Percentiles rank a stretch among this genome's conserved stretches.
phyloP scores from a whole-genome alignment of 2,888 invertebrate genomes.

The Sinelater perroti region DNA sequence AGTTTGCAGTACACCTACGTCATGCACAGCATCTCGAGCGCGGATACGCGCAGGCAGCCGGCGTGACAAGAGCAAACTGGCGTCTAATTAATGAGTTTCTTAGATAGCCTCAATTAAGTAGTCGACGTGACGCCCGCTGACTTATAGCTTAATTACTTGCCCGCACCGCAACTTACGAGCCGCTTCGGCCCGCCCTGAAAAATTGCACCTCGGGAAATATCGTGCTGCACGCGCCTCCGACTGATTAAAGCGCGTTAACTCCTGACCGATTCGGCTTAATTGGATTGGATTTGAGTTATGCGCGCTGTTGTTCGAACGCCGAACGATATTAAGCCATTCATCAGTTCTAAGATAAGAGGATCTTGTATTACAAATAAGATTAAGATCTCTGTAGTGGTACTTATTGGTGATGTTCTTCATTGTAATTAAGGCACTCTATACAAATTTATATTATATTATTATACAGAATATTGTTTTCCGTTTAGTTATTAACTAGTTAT shows the following conservation, averaged over 20 bases:
- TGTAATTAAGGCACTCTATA: too few relatives aligned
- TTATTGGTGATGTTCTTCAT: too few relatives aligned
- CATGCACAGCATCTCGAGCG: slow-evolving; percentile 11
- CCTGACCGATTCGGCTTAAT: not conserved
- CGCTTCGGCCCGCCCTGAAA: slow-evolving; percentile 35
- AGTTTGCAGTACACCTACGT: slow-evolving; percentile 12
- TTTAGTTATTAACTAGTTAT: too few relatives aligned
- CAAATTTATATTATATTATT: too few relatives aligned
- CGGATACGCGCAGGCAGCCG: slow-evolving; percentile 15
- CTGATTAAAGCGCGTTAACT: slow-evolving; percentile 18
- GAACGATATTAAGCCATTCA: too few relatives aligned
- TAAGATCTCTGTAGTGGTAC: too few relatives aligned
- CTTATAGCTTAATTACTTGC: slow-evolving; percentile 54
- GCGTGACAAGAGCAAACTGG: slow-evolving; percentile 37
- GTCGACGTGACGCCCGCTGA: slow-evolving; percentile 52
- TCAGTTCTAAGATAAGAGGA: too few relatives aligned
- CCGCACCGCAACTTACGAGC: slow-evolving; percentile 39
- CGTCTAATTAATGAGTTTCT: slow-evolving; percentile 54
- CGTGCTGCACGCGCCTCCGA: slow-evolving; percentile 19
- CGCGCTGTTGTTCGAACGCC: too few relatives aligned
- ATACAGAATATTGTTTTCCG: too few relatives aligned
- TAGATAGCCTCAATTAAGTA: slow-evolving; percentile 55
- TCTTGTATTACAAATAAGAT: too few relatives aligned
- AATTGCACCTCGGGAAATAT: slow-evolving; percentile 32
- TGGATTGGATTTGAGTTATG: too few relatives aligned